A percentile compares a stretch with the other conserved stretches of the same genome.
Evolutionary conservation across 2,888 invertebrate genomes (phyloP).

Genomic region (Campoletis raptor): DNA sequence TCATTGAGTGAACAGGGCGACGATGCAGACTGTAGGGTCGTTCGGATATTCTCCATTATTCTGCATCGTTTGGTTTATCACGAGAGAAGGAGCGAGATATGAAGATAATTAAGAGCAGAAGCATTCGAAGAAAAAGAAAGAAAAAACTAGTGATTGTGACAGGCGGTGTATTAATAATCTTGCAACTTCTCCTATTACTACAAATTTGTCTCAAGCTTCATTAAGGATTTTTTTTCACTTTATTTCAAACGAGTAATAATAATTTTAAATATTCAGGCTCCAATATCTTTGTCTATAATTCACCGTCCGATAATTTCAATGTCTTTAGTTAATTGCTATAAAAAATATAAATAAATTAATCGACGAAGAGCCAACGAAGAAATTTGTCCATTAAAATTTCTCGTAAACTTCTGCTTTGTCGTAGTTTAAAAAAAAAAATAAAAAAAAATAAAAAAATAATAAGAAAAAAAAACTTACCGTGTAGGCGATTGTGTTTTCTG

Average conservation of each 20-base stretch:
- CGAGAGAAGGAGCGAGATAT: neutral
- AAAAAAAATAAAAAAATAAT: neutral
- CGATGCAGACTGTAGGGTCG: neutral
- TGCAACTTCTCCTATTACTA: conserved; percentile 16
- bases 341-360: neutral
- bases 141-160: neutral
- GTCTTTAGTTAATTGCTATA: neutral
- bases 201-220: neutral
- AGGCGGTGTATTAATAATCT: neutral
- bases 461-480: conserved; percentile 86
- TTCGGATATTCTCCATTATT: neutral
- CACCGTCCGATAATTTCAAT: neutral
- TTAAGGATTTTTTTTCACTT: neutral
- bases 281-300: neutral
- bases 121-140: conserved; percentile 2
- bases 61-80: conserved; percentile 23
- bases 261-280: neutral
- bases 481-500: conserved; percentile 92
- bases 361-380: neutral
- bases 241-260: neutral
- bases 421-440: neutral
- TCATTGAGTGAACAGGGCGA: neutral
- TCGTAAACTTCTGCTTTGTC: neutral
- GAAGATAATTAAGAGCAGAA: conserved; percentile 5
- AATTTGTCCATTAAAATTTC: neutral